A percentile compares a stretch with the other conserved stretches of the same genome.
Conservation (phyloP, 1,140 invertebrate species). For the Drosophila ambigua region DNA sequence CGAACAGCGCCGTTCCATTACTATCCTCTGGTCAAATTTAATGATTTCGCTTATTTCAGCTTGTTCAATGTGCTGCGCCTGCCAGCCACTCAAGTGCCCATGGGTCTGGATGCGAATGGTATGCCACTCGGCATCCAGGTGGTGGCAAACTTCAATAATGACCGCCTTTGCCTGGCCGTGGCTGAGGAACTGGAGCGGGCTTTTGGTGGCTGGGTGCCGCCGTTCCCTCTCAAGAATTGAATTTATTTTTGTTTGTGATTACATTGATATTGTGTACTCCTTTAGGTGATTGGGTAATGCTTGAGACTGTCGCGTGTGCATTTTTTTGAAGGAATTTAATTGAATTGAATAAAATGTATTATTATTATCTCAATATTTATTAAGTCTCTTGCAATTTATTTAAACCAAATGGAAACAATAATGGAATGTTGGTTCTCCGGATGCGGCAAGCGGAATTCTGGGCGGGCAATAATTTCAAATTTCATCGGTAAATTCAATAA, state of each 20-base stretch:
- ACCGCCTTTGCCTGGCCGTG: conserved; percentile 92
- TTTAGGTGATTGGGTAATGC: conserved; percentile 46
- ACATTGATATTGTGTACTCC: conserved; percentile 4
- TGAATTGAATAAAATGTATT: conserved; percentile 19
- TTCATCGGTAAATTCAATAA: too few species aligned
- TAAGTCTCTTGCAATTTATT: neutral
- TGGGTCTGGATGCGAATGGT: conserved; percentile 90
- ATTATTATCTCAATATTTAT: neutral
- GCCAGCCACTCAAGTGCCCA: conserved; percentile 92
- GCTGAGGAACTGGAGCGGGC: conserved; percentile 91
- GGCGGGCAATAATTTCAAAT: too few species aligned
- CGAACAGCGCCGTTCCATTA: conserved; percentile 93
- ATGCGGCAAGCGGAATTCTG: too few species aligned
- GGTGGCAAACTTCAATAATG: conserved; percentile 90
- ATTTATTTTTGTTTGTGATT: neutral
- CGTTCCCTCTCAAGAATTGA: conserved; percentile 75
- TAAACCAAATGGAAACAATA: conserved; percentile 1
- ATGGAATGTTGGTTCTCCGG: neutral
- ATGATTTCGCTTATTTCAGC: conserved; percentile 95
- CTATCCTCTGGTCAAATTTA: conserved; percentile 90
- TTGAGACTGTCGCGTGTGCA: conserved; percentile 43
- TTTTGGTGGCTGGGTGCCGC: conserved; percentile 93
- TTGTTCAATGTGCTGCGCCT: conserved; percentile 94
- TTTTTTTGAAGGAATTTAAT: conserved; percentile 39
- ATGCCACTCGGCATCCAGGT: conserved; percentile 93